phyloP scores from a whole-genome alignment of 2,888 invertebrate species.

The Rhorus exstirpatorius region DNA sequence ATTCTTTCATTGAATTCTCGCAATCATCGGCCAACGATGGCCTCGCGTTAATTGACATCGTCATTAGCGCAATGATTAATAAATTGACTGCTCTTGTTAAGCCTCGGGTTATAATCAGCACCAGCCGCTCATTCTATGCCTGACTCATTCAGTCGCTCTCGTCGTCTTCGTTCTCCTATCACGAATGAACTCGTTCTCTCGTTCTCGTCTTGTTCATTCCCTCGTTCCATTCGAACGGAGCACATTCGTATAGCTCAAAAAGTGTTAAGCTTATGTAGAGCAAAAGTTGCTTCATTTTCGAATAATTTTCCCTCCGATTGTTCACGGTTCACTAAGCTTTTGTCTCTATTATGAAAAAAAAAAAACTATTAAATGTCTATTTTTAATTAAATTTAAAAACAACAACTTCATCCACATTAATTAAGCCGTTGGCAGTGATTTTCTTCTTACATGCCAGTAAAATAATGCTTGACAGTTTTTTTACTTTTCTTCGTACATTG shows the following conservation, averaged over 20 bases:
- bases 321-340: not conserved
- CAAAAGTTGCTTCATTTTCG: slow-evolving; percentile 4
- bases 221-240: not conserved
- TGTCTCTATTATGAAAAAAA: not conserved
- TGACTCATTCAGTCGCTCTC: slow-evolving; percentile 35
- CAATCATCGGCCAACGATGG: slow-evolving; percentile 31
- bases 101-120: slow-evolving; percentile 30
- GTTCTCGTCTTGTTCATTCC: slow-evolving; percentile 12
- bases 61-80: slow-evolving; percentile 56
- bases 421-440: not conserved
- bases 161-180: slow-evolving; percentile 11
- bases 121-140: slow-evolving; percentile 28
- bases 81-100: slow-evolving; percentile 56
- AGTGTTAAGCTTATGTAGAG: not conserved
- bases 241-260: not conserved
- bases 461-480: not conserved
- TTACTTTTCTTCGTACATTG: slow-evolving; percentile 6
- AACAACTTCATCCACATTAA: not conserved
- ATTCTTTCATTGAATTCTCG: slow-evolving; percentile 19
- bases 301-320: not conserved
- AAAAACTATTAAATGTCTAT: not conserved
- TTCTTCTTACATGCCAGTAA: not conserved
- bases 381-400: not conserved
- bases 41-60: slow-evolving; percentile 42
- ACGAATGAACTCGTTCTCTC: slow-evolving; percentile 10